phyloP scores from a whole-genome alignment of 2,888 invertebrate genomes.

The Petrophora chlorosata region DNA sequence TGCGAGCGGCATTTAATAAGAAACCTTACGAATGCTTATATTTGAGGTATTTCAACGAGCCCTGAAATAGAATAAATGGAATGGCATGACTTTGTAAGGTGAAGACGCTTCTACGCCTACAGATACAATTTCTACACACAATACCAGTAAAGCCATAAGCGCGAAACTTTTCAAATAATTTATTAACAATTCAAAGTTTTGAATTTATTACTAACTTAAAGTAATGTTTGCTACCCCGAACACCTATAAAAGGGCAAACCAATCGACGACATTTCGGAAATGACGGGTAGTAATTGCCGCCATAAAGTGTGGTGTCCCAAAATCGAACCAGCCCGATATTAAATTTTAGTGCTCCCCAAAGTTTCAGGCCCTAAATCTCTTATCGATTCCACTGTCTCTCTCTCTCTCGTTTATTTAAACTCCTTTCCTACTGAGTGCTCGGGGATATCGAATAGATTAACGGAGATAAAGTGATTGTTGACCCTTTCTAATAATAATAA shows the following conservation, averaged over 20 bases:
- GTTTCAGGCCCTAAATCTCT: slow-evolving; percentile 65
- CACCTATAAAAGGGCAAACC: slow-evolving; percentile 73
- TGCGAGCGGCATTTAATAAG: no score
- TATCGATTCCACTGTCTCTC: slow-evolving; percentile 57
- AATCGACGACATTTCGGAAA: slow-evolving; percentile 71
- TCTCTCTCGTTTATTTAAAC: slow-evolving; percentile 66
- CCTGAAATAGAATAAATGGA: background rate
- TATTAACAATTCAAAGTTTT: slow-evolving; percentile 35
- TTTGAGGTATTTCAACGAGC: background rate
- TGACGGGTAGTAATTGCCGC: slow-evolving; percentile 77
- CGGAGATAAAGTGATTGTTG: no score
- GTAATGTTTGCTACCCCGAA: slow-evolving; percentile 61
- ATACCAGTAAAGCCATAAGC: slow-evolving; percentile 1
- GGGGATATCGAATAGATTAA: no score
- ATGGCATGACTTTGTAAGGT: no score
- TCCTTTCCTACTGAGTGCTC: slow-evolving; percentile 56
- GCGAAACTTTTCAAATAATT: slow-evolving; percentile 21
- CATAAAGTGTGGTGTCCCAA: slow-evolving; percentile 76
- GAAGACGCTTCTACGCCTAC: background rate
- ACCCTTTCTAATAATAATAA: no score
- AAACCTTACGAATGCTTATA: no score
- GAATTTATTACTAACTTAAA: slow-evolving; percentile 29
- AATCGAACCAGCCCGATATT: slow-evolving; percentile 64
- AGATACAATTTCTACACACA: no score
- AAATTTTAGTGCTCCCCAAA: slow-evolving; percentile 74